Base-by-base conservation (phyloP, 2,888 invertebrate genomes). In the Amphipyra berbera region DNA sequence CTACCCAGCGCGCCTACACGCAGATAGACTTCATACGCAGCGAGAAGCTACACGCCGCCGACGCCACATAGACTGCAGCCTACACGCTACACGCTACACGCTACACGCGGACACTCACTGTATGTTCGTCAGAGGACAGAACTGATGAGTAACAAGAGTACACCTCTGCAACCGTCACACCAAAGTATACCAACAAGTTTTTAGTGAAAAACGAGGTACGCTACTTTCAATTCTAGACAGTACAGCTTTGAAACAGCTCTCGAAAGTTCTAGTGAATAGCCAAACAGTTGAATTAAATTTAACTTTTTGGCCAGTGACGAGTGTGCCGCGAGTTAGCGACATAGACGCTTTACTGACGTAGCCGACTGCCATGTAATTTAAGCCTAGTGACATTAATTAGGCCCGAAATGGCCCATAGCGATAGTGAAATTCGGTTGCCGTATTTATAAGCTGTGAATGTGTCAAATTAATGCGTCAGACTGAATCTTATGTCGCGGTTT, bases 1-100 rank as follows among this genome's bases (percentile, higher is more conserved):
- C 93, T 21, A 84, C 95, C 46, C 90, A 92, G 62, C 96, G 97
- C 82, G 95, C 95, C 42, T 98, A 98, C 90, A 97, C 97, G 70
- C 96, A 97, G 93, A 97, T 98, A 68, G 97, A 97, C 95, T 98
- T 97, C 90, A 94, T 96, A 37, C 96, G 96, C 88, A 96, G 96
- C 87, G 96, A 96, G 79, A 82, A 88, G 58, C 80, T 87, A 14
- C 87, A 85, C 80, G 83, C 87, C 15, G 82, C 79, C 47, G 85
- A 83, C 74, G 83, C 68, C 53, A 83, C 86, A 5, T 85, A 84
- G 78, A 30, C 55, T 40, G 27, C 4, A 7, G n/a, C 15, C 50
- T 21, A 6, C 0, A 2, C 37, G 45, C 21, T 2, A 9, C 30
- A 6, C 33, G 33, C 6, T 6, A 2, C 4, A 30, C 27, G 27